Base-by-base conservation (phyloP, 2,888 invertebrate genomes). In the Lydus trimaculatus region DNA sequence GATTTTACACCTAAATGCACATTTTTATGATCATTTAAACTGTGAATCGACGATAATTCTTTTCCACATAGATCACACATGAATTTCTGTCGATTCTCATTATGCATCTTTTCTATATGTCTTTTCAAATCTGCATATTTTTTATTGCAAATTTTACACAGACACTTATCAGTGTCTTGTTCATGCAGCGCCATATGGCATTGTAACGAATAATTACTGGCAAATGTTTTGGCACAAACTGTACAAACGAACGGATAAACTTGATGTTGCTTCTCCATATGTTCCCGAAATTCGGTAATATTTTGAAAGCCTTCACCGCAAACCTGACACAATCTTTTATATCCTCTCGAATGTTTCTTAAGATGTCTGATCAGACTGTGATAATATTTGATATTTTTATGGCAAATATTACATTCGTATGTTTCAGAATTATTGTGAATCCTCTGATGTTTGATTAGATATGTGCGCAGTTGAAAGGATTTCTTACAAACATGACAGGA, bases 21-120 rank as follows among this genome's bases (percentile, higher is more conserved):
- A 36, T 81, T 71, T 66, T 78, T 75, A 64, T 84, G 84, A 36
- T 79, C 77, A 20, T 78, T 82, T 1, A 83, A 70, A 6, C 80
- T 79, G 59, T 78, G 78, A 52, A 75, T 75, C 64, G 60, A 66
- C 60, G 87, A 87, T 81, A 88, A 88, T 0, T 87, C 87, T 75
- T 88, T 88, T 64, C 87, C 68, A 48, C 77, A 76, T 25, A 78
- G 64, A 13, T 76, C 76, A 63, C 80, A 81, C 8, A 63, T 60
- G 61, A 73, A 76, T 17, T 67, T 67, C 25, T 76, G 71, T 25
- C 71, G 60, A 31, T 43, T 48, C 33, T 33, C 48, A 20, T 61
- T 31, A 31, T 66, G 61, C 15, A 39, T 31, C 2, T 17, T 9
- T 56, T 61, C 33, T 15, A 48, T 20, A 7, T 48, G 28, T 0